Evolutionary conservation across 2,888 invertebrate genomes (phyloP).

Genomic region (Synergus umbraculus): DNA sequence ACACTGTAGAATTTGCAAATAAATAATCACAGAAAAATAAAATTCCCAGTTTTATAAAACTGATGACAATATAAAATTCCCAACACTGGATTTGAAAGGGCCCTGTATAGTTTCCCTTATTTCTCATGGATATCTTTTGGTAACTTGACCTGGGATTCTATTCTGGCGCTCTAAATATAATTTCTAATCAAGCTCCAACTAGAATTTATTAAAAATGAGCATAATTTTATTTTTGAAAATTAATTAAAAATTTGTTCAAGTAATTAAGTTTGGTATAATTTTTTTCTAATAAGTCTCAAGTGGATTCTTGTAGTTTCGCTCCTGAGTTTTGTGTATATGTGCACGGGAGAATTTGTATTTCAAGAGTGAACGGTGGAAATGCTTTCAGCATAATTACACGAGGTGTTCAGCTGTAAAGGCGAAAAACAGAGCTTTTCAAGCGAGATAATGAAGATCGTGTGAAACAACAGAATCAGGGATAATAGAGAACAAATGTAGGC

Average conservation of each 20-base stretch:
- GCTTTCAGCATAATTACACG: slow-evolving; percentile 19
- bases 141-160: too few relatives aligned
- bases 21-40: too few relatives aligned
- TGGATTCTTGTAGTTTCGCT: not conserved
- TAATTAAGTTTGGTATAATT: too few relatives aligned
- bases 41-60: too few relatives aligned
- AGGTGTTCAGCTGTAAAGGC: slow-evolving; percentile 11
- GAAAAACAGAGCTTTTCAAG: slow-evolving; percentile 10
- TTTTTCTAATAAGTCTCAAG: not conserved
- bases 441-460: slow-evolving; percentile 21
- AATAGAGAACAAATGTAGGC: not conserved
- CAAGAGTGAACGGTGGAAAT: slow-evolving; percentile 2
- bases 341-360: slow-evolving; percentile 4
- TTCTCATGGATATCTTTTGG: too few relatives aligned
- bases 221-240: not conserved
- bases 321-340: not conserved
- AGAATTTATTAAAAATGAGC: not conserved
- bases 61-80: too few relatives aligned
- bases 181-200: too few relatives aligned
- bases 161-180: too few relatives aligned
- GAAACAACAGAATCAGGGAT: not conserved
- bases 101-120: too few relatives aligned
- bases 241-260: not conserved
- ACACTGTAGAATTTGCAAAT: too few relatives aligned
- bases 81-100: too few relatives aligned